Conservation (phyloP, 2,113 vertebrate genomes). For the Tiliqua scincoides region DNA sequence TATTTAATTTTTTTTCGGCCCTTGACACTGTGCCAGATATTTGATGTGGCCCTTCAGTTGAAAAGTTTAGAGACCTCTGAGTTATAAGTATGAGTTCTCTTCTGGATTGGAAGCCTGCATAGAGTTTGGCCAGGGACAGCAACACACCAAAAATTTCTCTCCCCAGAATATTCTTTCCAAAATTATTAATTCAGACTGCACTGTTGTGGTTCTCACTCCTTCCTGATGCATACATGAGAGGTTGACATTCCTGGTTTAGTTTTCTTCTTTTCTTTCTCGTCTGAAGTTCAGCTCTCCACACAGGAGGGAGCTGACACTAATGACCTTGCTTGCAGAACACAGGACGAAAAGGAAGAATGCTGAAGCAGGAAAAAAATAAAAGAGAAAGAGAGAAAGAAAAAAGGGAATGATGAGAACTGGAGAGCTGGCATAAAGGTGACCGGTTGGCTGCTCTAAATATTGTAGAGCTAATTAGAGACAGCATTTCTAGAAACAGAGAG, state of each 20-base stretch:
- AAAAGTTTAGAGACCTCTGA: no score
- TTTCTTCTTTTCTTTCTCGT: conserved; percentile 4
- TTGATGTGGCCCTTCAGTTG: no score
- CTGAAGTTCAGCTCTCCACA: conserved; percentile 2
- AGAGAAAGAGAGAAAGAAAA: conserved; percentile 38
- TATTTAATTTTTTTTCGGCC: no score
- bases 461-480: conserved; percentile 75
- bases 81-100: neutral
- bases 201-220: neutral
- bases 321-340: conserved; percentile 43
- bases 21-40: no score
- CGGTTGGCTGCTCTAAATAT: conserved; percentile 64
- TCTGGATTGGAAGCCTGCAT: neutral
- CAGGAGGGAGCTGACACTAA: conserved; percentile 36
- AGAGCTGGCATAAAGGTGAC: conserved; percentile 66
- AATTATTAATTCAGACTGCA: conserved; percentile 17
- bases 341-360: conserved; percentile 46
- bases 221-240: neutral
- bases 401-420: conserved; percentile 51
- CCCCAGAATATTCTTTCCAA: neutral
- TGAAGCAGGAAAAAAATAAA: conserved; percentile 53
- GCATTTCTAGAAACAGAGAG: conserved; percentile 69
- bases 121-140: neutral
- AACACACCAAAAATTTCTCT: neutral
- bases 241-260: neutral